Percentiles rank a stretch among this genome's conserved stretches.
phyloP scores from a whole-genome alignment of 2,113 vertebrate species.

The Hippocampus abdominalis region DNA sequence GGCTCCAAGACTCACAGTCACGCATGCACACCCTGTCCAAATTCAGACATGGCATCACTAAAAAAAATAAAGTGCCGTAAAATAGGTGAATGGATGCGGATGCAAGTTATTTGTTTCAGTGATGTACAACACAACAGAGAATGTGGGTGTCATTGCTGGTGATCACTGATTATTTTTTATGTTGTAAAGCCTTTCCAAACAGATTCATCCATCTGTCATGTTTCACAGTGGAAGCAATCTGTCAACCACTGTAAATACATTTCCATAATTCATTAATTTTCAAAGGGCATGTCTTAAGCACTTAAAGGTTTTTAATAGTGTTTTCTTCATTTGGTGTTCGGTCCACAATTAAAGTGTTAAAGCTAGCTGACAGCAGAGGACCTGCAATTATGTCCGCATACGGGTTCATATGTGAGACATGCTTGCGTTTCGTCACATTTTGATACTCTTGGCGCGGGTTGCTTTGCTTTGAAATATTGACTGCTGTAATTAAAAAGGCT shows the following conservation, averaged over 20 bases:
- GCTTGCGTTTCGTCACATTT: conserved; percentile 8
- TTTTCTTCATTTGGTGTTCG: neutral
- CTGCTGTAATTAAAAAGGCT: conserved; percentile 50
- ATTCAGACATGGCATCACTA: conserved; percentile 54
- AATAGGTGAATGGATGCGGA: conserved; percentile 61
- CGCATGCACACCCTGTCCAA: conserved; percentile 24
- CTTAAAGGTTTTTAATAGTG: conserved; percentile 2
- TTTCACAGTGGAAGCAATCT: conserved; percentile 35
- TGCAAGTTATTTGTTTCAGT: conserved; percentile 68
- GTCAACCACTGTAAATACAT: conserved; percentile 45
- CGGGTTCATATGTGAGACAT: neutral
- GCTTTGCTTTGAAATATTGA: conserved; percentile 28
- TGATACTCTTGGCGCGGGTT: conserved; percentile 13
- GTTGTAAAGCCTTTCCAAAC: conserved; percentile 58
- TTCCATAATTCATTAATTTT: conserved; percentile 25
- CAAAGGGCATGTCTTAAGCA: conserved; percentile 7
- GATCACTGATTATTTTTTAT: conserved; percentile 60
- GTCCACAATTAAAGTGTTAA: neutral
- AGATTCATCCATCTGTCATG: conserved; percentile 57
- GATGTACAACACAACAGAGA: conserved; percentile 57
- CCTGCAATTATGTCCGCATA: no score
- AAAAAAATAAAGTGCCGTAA: conserved; percentile 48
- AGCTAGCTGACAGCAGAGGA: neutral
- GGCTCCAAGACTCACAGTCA: conserved; percentile 51
- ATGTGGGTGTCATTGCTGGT: conserved; percentile 53